Conservation (phyloP, 2,797 vertebrate genomes). For the Squalus acanthias region DNA sequence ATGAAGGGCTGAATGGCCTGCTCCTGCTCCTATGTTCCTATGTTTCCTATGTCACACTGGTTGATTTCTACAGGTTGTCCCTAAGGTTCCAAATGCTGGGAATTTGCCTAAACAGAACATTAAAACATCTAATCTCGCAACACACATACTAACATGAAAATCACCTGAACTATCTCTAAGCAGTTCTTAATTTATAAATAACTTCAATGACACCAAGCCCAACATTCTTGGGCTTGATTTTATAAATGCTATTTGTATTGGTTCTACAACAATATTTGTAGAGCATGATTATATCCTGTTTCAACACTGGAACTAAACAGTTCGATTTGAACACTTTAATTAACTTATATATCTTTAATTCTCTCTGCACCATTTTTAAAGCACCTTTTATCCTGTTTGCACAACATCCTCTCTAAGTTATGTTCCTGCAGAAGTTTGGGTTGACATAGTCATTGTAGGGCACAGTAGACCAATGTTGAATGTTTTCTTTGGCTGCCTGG, state of each 20-base stretch:
- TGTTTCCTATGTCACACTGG: too few species aligned
- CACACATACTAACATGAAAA: not conserved
- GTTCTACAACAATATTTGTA: not conserved
- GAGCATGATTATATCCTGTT: too few species aligned
- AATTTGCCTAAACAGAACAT: too few species aligned
- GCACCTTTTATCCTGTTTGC: not conserved
- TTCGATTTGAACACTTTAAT: not conserved
- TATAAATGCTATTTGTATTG: not conserved
- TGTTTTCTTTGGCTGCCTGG: not conserved
- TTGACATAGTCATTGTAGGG: not conserved
- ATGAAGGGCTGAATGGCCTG: too few species aligned
- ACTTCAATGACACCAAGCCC: not conserved
- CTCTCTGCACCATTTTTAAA: not conserved
- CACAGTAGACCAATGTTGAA: not conserved
- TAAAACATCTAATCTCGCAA: not conserved
- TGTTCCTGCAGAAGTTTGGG: not conserved
- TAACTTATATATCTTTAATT: not conserved
- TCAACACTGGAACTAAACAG: not conserved
- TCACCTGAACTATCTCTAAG: too few species aligned
- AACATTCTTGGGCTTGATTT: not conserved
- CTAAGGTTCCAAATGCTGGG: too few species aligned
- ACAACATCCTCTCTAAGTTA: not conserved
- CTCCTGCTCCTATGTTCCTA: too few species aligned
- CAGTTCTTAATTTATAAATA: not conserved
- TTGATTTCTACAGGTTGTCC: too few species aligned